These are phyloP conservation scores for Umimayanthus kanabou DNA, from an alignment of 92 coral and sea anemone genomes.

Conservation along the genomic window DNA sequence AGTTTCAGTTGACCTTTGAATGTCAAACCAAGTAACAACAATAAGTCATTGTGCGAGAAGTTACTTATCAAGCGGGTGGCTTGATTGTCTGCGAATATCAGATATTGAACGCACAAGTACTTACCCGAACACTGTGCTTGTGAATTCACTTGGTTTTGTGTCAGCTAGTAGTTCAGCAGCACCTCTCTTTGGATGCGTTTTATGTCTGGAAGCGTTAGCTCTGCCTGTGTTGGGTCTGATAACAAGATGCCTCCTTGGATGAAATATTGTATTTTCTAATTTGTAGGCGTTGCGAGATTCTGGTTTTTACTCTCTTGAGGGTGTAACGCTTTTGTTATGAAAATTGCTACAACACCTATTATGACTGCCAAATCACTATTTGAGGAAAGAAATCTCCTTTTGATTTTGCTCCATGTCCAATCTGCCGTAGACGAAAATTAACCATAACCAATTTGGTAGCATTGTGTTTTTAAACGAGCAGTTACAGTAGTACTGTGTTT, in stretches of 20 bases:
- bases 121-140: background rate
- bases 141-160: background rate
- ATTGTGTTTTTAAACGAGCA: background rate
- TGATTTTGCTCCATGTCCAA: slow-evolving; percentile 25
- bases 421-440: slow-evolving; percentile 6
- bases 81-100: background rate
- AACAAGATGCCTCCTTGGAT: slow-evolving; percentile 10
- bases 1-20: slow-evolving; percentile 12
- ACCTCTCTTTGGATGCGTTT: background rate
- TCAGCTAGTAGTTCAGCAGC: background rate
- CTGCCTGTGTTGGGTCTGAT: background rate
- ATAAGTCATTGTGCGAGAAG: background rate
- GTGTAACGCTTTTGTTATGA: slow-evolving; percentile 37
- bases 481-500: background rate
- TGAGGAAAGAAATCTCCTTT: slow-evolving; percentile 23
- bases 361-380: slow-evolving; percentile 21
- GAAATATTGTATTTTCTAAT: slow-evolving; percentile 39
- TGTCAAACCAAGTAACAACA: background rate
- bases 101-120: background rate
- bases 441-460: background rate
- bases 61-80: background rate
- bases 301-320: slow-evolving; percentile 10
- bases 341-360: slow-evolving; percentile 35
- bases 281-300: slow-evolving; percentile 24
- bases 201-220: background rate